Conservation (phyloP, 2,113 vertebrate genomes). For the Varanus salvator region DNA sequence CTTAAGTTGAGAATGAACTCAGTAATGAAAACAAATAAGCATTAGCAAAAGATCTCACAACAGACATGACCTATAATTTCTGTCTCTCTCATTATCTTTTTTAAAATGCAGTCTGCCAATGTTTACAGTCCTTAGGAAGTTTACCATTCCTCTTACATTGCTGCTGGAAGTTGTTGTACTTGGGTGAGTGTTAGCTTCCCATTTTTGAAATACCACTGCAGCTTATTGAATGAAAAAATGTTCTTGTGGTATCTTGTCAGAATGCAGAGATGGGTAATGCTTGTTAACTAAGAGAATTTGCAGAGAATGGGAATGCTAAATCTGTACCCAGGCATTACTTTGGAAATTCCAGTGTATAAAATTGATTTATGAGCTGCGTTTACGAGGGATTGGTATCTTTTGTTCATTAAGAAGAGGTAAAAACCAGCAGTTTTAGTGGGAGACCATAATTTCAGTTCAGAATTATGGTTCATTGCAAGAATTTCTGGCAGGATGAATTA, state of each 20-base stretch:
- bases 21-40: slow-evolving; percentile 47
- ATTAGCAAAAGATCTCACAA: slow-evolving; percentile 27
- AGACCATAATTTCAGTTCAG: not conserved
- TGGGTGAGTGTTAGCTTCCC: slow-evolving; percentile 76
- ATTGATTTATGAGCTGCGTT: not conserved
- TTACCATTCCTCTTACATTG: slow-evolving; percentile 92
- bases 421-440: not conserved
- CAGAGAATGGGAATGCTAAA: not conserved
- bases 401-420: not conserved
- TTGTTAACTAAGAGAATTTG: not conserved
- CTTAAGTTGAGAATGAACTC: slow-evolving; percentile 24
- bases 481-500: not conserved
- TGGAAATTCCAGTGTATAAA: not conserved
- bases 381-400: not conserved
- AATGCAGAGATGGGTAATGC: not conserved
- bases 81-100: slow-evolving; percentile 33
- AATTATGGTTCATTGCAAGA: not conserved
- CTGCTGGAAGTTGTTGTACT: slow-evolving; percentile 88
- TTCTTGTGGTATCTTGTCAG: slow-evolving; percentile 11
- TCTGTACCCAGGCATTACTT: not conserved
- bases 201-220: slow-evolving; percentile 43
- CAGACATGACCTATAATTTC: slow-evolving; percentile 29
- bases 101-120: slow-evolving; percentile 87
- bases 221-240: slow-evolving; percentile 4
- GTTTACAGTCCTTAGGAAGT: slow-evolving; percentile 95